Base-by-base conservation (phyloP, 2,888 invertebrate species). In the Phalera bucephala region DNA sequence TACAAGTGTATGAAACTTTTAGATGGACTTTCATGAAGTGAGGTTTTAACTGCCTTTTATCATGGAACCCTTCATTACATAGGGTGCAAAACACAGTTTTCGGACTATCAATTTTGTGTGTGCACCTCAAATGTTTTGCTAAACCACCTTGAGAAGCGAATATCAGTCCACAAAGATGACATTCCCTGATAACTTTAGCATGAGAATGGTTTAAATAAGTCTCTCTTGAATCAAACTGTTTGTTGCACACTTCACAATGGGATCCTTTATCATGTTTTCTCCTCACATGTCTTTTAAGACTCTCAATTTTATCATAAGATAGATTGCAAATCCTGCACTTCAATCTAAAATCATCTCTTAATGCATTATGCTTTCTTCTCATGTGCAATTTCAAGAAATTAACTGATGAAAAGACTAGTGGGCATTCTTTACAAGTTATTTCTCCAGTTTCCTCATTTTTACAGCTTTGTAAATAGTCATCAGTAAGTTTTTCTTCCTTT, bases 231-330 rank as follows among this genome's bases (percentile, higher is more conserved):
- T 73, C 72, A 53, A 87, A 89, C 33, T 81, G 75, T 52, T 79
- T 84, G 33, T 81, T 80, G 40, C 88, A 88, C 3, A 80, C 74
- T 14, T 79, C 77, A 42, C 88, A 87, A 33, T 72, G 67, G 0
- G 78, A 72, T 0, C 73, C 77, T n/a, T 65, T 58, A 4, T 80
- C 80, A 17, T 89, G 89, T 65, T 88, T 89, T 33, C 88, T 66
- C 29, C 80, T 58, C 0, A 88, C 71, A 45, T 89, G 89, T 2
- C 86, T 60, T 47, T 87, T 87, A 1, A 89, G 60, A 45, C 89
- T 89, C 33, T 87, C 86, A n/a, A 85, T 72, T 53, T 85, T 88
- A 38, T 86, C 76, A 27, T 88, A 89, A 0, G 87, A 87, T n/a
- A 89, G 56, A 40, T 81, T 80, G 42, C 89, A 89, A 37, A 87